Percentiles rank a stretch among this genome's conserved stretches.
phyloP scores from a whole-genome alignment of 2,797 vertebrate species.

The Aythya fuligula region DNA sequence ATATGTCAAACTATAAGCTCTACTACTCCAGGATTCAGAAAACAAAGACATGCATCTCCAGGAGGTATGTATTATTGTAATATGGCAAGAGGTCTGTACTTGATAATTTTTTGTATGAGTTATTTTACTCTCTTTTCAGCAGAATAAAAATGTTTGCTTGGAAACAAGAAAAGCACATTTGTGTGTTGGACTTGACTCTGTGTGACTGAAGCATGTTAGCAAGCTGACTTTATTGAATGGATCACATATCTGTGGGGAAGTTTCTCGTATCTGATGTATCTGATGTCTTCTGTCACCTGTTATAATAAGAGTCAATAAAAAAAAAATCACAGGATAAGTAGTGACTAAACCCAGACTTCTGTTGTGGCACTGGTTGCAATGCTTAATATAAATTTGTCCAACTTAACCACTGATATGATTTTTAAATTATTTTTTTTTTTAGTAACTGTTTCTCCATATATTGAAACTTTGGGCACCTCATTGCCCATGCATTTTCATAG shows the following conservation, averaged over 20 bases:
- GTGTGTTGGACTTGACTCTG: neutral
- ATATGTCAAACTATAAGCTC: constrained; percentile 89
- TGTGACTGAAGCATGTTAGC: neutral
- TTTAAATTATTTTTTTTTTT: neutral
- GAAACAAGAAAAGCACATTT: neutral
- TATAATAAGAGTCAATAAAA: neutral
- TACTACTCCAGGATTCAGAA: constrained; percentile 79
- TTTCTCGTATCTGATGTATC: neutral
- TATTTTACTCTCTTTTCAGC: constrained; percentile 4
- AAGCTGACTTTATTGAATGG: neutral
- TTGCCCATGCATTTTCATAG: neutral
- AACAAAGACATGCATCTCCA: constrained; percentile 75
- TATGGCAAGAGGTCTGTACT: neutral
- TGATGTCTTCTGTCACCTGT: neutral
- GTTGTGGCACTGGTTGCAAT: neutral
- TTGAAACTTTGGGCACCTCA: neutral
- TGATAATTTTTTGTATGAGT: neutral
- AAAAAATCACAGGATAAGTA: neutral
- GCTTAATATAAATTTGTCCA: neutral
- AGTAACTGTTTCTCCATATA: neutral
- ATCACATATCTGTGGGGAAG: neutral
- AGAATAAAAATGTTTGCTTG: constrained; percentile 1
- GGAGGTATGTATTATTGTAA: constrained; percentile 59
- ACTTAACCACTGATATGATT: neutral
- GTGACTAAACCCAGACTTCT: neutral